A percentile compares a stretch with the other conserved stretches of the same genome.
Evolutionary conservation across 2,797 vertebrate species (phyloP).

Genomic region (Aselliscus stoliczkanus): DNA sequence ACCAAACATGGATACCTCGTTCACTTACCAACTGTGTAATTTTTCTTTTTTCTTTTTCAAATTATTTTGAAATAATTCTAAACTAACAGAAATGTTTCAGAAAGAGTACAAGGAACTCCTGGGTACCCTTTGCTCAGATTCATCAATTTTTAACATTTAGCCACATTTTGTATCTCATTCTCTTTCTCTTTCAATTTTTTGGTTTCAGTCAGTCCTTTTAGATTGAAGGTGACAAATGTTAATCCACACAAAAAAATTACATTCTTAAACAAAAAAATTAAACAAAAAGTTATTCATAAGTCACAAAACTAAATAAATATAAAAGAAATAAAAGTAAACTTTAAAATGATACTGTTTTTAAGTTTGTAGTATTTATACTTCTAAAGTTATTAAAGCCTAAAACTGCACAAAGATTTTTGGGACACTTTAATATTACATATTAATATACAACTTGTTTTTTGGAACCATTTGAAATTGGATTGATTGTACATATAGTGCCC

Average conservation of each 20-base stretch:
- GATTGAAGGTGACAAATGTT: background rate
- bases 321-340: conserved; percentile 1
- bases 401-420: background rate
- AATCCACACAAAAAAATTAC: background rate
- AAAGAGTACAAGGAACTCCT: background rate
- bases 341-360: background rate
- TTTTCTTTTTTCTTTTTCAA: background rate
- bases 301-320: background rate
- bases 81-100: background rate
- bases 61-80: conserved; percentile 22
- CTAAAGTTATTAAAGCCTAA: background rate
- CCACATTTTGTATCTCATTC: background rate
- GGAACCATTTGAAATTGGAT: background rate
- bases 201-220: background rate
- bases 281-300: background rate
- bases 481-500: background rate
- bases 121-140: background rate
- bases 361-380: background rate
- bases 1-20: background rate
- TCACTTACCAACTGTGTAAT: background rate
- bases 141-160: background rate
- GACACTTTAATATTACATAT: background rate
- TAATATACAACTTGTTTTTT: background rate
- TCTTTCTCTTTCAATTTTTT: background rate
- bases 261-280: background rate